Base-by-base conservation (phyloP, 2,113 vertebrate species). In the Lamprologus sp. region DNA sequence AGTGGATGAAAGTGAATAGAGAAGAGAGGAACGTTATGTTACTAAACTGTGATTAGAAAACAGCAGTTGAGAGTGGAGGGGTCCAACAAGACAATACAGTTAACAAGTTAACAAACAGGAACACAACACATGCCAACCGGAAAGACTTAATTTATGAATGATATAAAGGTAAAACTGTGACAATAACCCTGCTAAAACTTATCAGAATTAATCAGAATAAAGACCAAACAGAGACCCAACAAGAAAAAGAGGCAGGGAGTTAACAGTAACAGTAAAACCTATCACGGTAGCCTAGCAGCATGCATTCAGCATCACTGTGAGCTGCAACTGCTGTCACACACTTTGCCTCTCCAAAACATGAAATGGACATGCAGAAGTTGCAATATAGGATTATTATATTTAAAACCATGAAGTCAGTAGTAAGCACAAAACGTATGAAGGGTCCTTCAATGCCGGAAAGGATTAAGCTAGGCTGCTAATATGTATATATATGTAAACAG, bases 311-410 rank as follows among this genome's bases (percentile, higher is more conserved):
- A 49, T 37, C 49, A 31, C 31, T 21, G 31, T 26, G 35, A 81
- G 54, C 3, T 9, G 15, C 3, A 55, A 55, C 31, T 23, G 8
- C 13, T 17, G 35, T 56, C 51, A 81, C 17, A 4, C 31, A 11
- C 9, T 11, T n/a, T 63, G 31, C 6, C 31, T 63, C 58, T 63
- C 58, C 58, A 35, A 63, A 35, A 63, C 17, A 63, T 12, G 1
- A 65, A 35, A 65, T 65, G 31, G 0, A 0, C 31, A 63, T n/a
- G 1, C 6, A 65, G 31, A 65, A 35, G 31, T 65, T 65, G 31
- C 17, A 35, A 12, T 35, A 35, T 0, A n/a, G 31, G 60, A 65
- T 35, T 35, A 12, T 65, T 65, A 65, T 35, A 35, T 35, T 65
- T 65, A 65, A 65, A 65, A 0, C 31, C 31, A 65, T 4, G 1